Evolutionary conservation across 2,797 vertebrate species (phyloP).

Genomic region (Lepidocolaptes lacrymiger): DNA sequence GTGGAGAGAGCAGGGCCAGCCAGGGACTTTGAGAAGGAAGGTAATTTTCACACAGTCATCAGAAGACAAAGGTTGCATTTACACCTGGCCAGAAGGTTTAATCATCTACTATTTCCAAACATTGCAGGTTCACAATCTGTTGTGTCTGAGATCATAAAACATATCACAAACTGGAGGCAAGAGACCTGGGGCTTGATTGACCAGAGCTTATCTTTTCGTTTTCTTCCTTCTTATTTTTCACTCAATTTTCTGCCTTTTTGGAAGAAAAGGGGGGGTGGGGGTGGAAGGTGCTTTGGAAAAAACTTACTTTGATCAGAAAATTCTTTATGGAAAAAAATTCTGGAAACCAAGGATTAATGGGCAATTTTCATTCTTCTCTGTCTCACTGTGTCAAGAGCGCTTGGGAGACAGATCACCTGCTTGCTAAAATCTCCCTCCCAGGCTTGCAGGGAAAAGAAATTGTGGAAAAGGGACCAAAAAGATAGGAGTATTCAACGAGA

Average conservation of each 20-base stretch:
- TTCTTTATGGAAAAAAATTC: not conserved
- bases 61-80: conserved; percentile 99
- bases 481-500: not conserved
- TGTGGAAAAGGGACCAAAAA: not conserved
- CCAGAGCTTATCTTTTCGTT: conserved; percentile 58
- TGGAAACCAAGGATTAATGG: not conserved
- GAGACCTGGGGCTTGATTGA: conserved; percentile 61
- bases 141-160: conserved; percentile 81
- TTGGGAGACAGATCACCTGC: not conserved
- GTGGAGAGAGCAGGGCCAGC: conserved; percentile 27
- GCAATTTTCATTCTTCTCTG: not conserved
- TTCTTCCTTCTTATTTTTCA: conserved; percentile 46
- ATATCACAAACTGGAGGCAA: conserved; percentile 73
- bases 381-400: not conserved
- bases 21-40: conserved; percentile 71
- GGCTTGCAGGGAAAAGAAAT: not conserved
- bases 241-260: conserved; percentile 1
- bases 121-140: conserved; percentile 81
- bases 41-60: conserved; percentile 81
- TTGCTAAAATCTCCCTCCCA: not conserved
- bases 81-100: conserved; percentile 95
- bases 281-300: not conserved
- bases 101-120: conserved; percentile 99
- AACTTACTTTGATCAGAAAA: not conserved
- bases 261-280: no score